Base-by-base conservation (phyloP, 2,797 vertebrate genomes). In the Coluber constrictor region DNA sequence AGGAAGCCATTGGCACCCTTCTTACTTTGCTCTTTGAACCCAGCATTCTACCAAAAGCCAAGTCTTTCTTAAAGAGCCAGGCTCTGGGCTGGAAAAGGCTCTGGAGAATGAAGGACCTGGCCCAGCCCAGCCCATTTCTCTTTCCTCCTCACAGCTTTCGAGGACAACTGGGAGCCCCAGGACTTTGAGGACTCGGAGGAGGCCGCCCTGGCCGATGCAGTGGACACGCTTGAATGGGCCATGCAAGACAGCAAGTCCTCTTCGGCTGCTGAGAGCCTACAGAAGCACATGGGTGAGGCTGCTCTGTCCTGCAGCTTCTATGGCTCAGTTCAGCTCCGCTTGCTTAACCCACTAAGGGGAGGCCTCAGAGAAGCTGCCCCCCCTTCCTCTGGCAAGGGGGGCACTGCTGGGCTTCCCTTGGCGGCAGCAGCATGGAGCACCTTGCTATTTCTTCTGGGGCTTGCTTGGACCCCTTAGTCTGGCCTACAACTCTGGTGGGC, bases 261-360 rank as follows among this genome's bases (percentile, higher is more conserved):
- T 8, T 83, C 97, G 91, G 97, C 97, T 0, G 95, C 98, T 93
- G 98, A 97, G 96, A 95, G 95, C 55, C 88, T 98, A 88, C 97
- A 96, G 89, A 97, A 96, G 1, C 97, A 95, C 90, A 96, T 96
- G 59, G 97, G 97, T 97, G 96, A 95, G 90, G 70, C 92, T 2
- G 8, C 51, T 9, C 1, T 5, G 25, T 11, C 6, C n/a, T 4
- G 1, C 18, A 47, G 74, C 37, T 12, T 79, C 3, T 20, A 23
- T 4, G 70, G 32, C 70, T 79, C 32, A 9, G 18, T 20, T 79
- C 55, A 11, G 18, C n/a, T 37, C 56, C 18, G 0, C n/a, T 32
- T 25, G 37, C 56, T 11, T 29, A 55, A 23, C n/a, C 55, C 13
- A 16, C 20, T 55, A 5, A 60, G 37, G 56, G 57, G n/a, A 25